phyloP scores from a whole-genome alignment of 2,797 vertebrate genomes.

The Bryconaethiops microstoma region DNA sequence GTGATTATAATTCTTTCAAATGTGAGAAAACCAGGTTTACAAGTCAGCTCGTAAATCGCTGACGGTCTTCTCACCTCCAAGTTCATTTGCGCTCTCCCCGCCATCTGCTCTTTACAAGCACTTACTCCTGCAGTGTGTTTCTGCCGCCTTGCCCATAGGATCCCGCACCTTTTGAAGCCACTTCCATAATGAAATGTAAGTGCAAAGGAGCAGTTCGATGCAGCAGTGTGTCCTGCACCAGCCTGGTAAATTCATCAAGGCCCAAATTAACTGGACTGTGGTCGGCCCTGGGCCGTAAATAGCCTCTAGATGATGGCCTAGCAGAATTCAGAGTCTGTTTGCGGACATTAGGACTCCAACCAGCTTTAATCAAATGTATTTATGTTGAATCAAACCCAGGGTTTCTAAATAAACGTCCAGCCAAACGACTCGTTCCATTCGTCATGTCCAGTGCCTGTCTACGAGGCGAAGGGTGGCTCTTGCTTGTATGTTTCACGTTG shows the following conservation, averaged over 20 bases:
- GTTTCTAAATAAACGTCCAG: constrained; percentile 43
- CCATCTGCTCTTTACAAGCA: constrained; percentile 39
- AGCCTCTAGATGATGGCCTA: constrained; percentile 58
- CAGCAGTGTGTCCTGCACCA: constrained; percentile 30
- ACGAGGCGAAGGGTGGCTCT: not conserved
- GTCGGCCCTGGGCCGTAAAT: constrained; percentile 45
- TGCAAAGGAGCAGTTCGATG: constrained; percentile 5
- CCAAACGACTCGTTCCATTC: constrained; percentile 23
- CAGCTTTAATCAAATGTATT: constrained; percentile 61
- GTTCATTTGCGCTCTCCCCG: constrained; percentile 17
- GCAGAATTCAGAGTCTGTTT: constrained; percentile 41
- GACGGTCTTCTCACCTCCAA: constrained; percentile 35
- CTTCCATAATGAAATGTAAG: constrained; percentile 35
- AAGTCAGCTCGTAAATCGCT: constrained; percentile 29
- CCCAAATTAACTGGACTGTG: constrained; percentile 51
- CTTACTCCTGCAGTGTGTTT: constrained; percentile 11
- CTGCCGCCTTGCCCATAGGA: constrained; percentile 3
- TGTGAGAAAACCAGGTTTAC: constrained; percentile 21
- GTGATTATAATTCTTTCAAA: not conserved
- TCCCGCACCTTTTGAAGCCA: constrained; percentile 18
- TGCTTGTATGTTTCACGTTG: not conserved
- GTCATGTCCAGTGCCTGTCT: constrained; percentile 14
- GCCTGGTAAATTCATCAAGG: constrained; percentile 54
- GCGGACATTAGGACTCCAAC: constrained; percentile 42
- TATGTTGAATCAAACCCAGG: constrained; percentile 54